Evolutionary conservation across 2,113 vertebrate species (phyloP).

Genomic region (Melanostigma gelatinosum): DNA sequence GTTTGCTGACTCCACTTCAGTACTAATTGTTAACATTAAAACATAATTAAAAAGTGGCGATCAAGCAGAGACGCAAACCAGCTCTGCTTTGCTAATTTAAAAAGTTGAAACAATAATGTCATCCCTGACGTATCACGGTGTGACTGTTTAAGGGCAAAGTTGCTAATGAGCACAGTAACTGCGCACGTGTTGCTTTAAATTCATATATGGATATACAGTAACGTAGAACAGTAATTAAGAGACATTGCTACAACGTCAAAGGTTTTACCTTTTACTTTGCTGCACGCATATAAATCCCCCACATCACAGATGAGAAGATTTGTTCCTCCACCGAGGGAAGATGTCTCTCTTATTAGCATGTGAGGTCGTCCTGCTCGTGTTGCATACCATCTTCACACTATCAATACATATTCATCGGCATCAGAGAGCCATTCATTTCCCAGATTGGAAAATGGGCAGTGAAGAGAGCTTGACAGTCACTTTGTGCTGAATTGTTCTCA

Average conservation of each 20-base stretch:
- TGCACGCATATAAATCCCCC: not conserved
- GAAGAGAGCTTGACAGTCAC: slow-evolving; percentile 76
- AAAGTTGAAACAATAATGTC: slow-evolving; percentile 67
- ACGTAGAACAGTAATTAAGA: slow-evolving; percentile 47
- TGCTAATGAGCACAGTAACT: slow-evolving; percentile 66
- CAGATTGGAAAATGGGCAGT: slow-evolving; percentile 72
- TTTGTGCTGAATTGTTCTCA: slow-evolving; percentile 78
- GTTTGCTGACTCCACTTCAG: slow-evolving; percentile 80
- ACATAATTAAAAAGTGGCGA: slow-evolving; percentile 85
- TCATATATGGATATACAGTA: slow-evolving; percentile 4
- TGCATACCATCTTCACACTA: slow-evolving; percentile 77
- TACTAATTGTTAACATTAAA: slow-evolving; percentile 87
- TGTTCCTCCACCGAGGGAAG: slow-evolving; percentile 4
- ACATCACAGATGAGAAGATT: slow-evolving; percentile 13
- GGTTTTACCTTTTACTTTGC: not conserved
- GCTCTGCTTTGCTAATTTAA: slow-evolving; percentile 68
- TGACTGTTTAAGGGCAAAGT: slow-evolving; percentile 61
- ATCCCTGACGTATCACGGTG: slow-evolving; percentile 59
- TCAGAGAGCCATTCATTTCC: slow-evolving; percentile 87
- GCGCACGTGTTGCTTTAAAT: slow-evolving; percentile 25
- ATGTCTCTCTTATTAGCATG: slow-evolving; percentile 44
- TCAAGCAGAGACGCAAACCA: slow-evolving; percentile 72
- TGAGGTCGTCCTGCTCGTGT: slow-evolving; percentile 71
- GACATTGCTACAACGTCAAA: not conserved
- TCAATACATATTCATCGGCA: slow-evolving; percentile 87